phyloP scores from a whole-genome alignment of 1,140 invertebrate species.

The Drosophila gunungcola region DNA sequence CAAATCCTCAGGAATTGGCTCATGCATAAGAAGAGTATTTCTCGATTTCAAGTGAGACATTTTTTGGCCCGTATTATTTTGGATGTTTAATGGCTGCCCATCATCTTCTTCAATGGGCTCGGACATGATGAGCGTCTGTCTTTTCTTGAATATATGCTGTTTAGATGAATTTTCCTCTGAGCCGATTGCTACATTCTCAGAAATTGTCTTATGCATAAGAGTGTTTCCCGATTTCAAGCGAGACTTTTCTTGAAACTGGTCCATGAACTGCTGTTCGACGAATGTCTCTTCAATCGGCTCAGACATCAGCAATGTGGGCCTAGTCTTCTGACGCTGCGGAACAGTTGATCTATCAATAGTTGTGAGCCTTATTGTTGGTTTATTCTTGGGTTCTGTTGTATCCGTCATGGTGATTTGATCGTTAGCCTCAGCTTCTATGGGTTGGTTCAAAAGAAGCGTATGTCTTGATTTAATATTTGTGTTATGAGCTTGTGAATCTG shows the following conservation, averaged over 20 bases:
- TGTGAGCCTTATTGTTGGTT: neutral
- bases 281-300: neutral
- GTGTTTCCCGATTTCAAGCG: too few species aligned
- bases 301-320: neutral
- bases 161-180: neutral
- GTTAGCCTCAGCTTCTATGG: constrained; percentile 1
- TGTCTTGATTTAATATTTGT: neutral
- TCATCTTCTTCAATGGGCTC: constrained; percentile 33
- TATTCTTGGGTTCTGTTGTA: neutral
- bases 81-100: neutral
- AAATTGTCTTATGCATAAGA: neutral
- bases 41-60: neutral
- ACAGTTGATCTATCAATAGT: neutral
- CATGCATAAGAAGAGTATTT: neutral
- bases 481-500: neutral
- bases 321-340: neutral
- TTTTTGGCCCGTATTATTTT: too few species aligned
- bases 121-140: constrained; percentile 13
- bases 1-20: neutral
- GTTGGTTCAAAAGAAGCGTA: neutral
- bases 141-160: neutral
- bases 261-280: too few species aligned
- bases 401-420: neutral
- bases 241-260: too few species aligned
- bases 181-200: neutral